Base-by-base conservation (phyloP, 2,888 invertebrate genomes). In the Exephanes ischioxanthus region DNA sequence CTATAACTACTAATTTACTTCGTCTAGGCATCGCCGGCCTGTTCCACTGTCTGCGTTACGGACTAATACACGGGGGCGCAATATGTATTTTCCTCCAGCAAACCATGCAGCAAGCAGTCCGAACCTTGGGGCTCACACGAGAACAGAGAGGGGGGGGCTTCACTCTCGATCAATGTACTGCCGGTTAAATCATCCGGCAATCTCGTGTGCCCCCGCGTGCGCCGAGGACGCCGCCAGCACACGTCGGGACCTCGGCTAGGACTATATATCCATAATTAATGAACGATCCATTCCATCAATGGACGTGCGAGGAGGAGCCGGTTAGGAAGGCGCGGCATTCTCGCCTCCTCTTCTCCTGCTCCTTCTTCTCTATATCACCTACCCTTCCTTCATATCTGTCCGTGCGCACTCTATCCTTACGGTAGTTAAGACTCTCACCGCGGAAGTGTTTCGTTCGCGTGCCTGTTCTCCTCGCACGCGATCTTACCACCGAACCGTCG, bases 241-340 rank as follows among this genome's bases (percentile, higher is more conserved):
- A 63, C 63, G 63, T 63, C 58, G 72, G 41, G 30, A 63, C 55
- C 61, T 68, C 76, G 68, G 81, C 83, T 67, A 58, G 68, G 71
- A 68, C 51, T 58, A 84, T 87, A 88, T 83, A 86, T 89, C 87
- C 88, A 87, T 91, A 90, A 90, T 90, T 90, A 90, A 90, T 90
- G 90, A 89, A 88, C 88, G 89, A 90, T 89, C 88, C 86, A 82
- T 88, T 88, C 80, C 86, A 70, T 89, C 87, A 86, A 84, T 80
- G 88, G 78, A 76, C 83, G 85, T 80, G 70, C 86, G 77, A 86
- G 71, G 85, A 83, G 83, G 73, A 86, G 85, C 82, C 85, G 77
- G 83, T 86, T 77, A 72, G 67, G 71, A 80, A 83, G 83, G 85
- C 68, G 86, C 80, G 86, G 85, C 83, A 55, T 83, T 77, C 76